Evolutionary conservation across 92 coral and sea anemone species (phyloP).

Genomic region (Chrysogorgia sp.): DNA sequence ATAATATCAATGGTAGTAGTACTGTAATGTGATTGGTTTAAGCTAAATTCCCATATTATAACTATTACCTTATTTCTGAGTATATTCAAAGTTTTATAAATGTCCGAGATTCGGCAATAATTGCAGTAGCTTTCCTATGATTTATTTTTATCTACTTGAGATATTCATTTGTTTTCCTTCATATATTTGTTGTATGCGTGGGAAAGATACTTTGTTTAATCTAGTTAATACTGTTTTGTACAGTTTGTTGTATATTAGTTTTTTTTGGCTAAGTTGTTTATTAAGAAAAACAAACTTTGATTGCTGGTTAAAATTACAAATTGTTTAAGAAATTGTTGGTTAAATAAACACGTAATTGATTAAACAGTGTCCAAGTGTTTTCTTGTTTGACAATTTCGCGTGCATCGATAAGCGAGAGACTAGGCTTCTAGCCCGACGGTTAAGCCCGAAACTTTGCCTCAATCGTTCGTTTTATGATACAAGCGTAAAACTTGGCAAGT

Average conservation of each 20-base stretch:
- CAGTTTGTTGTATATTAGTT: slow-evolving; percentile 7
- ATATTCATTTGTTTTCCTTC: neutral
- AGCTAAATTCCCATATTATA: too few species aligned
- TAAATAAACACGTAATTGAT: slow-evolving; percentile 38
- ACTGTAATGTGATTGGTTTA: too few species aligned
- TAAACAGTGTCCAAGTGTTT: too few species aligned
- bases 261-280: slow-evolving; percentile 1
- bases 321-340: slow-evolving; percentile 31
- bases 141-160: neutral
- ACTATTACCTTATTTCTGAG: neutral
- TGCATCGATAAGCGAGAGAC: too few species aligned
- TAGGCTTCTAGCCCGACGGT: too few species aligned
- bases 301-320: slow-evolving; percentile 22
- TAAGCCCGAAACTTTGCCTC: too few species aligned
- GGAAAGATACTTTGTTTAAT: neutral
- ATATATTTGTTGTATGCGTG: neutral
- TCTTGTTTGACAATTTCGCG: too few species aligned
- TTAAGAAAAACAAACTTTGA: slow-evolving; percentile 33
- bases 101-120: neutral
- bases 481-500: too few species aligned
- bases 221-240: neutral
- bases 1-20: too few species aligned
- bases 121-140: neutral
- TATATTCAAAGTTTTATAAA: neutral
- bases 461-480: too few species aligned